Evolutionary conservation across 2,113 vertebrate genomes (phyloP), one percentile per base, ranked within the genome.

Genomic region (Ptychochromis oligacanthus): DNA sequence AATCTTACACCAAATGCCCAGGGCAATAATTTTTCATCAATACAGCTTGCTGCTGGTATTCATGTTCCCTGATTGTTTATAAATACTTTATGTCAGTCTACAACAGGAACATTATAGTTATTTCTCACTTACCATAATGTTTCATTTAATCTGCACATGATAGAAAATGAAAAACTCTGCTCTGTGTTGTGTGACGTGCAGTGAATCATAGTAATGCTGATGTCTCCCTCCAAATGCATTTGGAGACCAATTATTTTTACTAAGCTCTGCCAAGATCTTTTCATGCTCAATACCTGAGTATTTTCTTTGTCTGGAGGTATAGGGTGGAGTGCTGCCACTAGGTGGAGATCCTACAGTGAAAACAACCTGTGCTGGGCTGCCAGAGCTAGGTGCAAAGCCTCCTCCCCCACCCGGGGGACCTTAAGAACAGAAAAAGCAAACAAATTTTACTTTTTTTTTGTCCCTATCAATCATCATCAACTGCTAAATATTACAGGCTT

Each of bases 301-400:
- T 95, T 97, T 96, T 88, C 97, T 96, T 77, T 96, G 95, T 49
- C 96, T 95, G 87, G 92, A 95, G 64, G 95, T 92, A 46, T 97
- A 96, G 20, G 97, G 97, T 2, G 98, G 97, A 0, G 97, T 97
- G 91, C 95, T 96, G 91, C 97, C 96, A 31, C 96, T 97, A 40
- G 98, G 97, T 72, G 98, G 98, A n/a, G 98, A 99, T 74, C 98
- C 98, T 60, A 99, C 97, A 0, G 97, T 99, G 92, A 99, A 99
- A 72, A 99, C 93, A 83, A 98, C 98, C 5, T 97, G 97, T 7
- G 97, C 95, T 0, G 98, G 97, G 91, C 97, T 98, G 89, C 95
- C 86, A 70, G 97, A 96, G 5, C 95, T 94, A 13, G 95, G 95
- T 7, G 94, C 91, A 1, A 95, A 92, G 46, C 94, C 93, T 86